These are phyloP conservation scores for Mythimna impura DNA, from an alignment of 2,888 invertebrate genomes.

Conservation along the genomic window DNA sequence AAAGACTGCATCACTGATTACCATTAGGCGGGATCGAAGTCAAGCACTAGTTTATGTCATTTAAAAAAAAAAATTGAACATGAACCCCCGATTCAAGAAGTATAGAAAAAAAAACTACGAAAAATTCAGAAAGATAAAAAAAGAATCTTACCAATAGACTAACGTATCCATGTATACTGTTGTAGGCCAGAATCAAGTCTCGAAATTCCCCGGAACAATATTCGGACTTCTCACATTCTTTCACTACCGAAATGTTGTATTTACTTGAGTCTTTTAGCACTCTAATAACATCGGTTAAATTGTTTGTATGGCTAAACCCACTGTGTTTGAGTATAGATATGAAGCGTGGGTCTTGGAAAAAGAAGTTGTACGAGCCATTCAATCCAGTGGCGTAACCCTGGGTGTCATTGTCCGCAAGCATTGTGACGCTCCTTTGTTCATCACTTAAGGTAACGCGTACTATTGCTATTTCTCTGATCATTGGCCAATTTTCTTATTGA, in stretches of 20 bases:
- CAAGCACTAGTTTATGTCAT: too few relatives aligned
- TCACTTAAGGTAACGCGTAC: conserved; percentile 72
- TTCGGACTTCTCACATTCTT: conserved; percentile 82
- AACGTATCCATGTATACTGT: conserved; percentile 95
- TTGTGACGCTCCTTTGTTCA: conserved; percentile 77
- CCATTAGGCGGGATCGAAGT: too few relatives aligned
- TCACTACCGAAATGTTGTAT: conserved; percentile 82
- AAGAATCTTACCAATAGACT: conserved; percentile 92
- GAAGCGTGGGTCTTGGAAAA: conserved; percentile 80
- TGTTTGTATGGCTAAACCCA: conserved; percentile 76
- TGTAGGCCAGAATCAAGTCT: conserved; percentile 92
- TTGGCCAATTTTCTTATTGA: conserved; percentile 32
- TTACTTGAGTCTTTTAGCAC: conserved; percentile 81
- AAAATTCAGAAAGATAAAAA: background rate
- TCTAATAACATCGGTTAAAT: conserved; percentile 80
- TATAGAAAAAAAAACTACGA: background rate
- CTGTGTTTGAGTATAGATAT: conserved; percentile 79
- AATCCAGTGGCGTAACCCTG: conserved; percentile 65
- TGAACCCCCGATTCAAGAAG: background rate
- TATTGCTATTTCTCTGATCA: conserved; percentile 21
- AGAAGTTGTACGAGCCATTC: conserved; percentile 74
- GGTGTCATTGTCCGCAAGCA: conserved; percentile 81
- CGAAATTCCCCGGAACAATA: conserved; percentile 91
- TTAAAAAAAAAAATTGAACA: too few relatives aligned
- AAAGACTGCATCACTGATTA: too few relatives aligned